Evolutionary conservation across 2,888 invertebrate genomes (phyloP), one percentile per base, ranked within the genome.

Genomic region (Luperina testacea): DNA sequence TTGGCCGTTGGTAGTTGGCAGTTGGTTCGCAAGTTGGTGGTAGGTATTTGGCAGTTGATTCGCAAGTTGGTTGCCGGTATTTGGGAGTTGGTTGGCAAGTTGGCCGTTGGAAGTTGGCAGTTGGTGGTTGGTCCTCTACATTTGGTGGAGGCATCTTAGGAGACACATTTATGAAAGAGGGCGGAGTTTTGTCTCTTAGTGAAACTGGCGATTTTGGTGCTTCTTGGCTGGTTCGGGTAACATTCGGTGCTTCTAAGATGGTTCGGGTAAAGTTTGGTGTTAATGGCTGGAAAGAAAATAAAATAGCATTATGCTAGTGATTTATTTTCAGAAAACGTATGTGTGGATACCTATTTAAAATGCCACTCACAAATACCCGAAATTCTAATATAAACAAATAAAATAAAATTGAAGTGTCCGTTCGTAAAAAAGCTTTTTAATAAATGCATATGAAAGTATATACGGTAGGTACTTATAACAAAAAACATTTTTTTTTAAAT

Each of bases 281-380:
- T 6, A 65, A 5, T 2, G 67, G 67, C 84, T 84, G 84, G 8
- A 86, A 84, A 32, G 0, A 70, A 57, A n/a, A 63, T 7, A n/a
- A n/a, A 6, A 51, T 17, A 20, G 0, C 0, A 32, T 27, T 45
- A 69, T 2, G 6, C 4, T 11, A 65, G n/a, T 11, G 11, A 38
- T 11, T 64, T 13, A 64, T 64, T 64, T 38, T 11, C 4, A 38
- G 17, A 20, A 64, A 32, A 63, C 8, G 4, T 27, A 61, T 53
- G 53, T 53, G 15, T 48, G 48, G 48, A 48, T n/a, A 5, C 1
- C 1, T 11, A n/a, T n/a, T 57, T 11, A 5, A 11, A 5, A 5
- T 59, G 61, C 27, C 61, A 15, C 2, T 59, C n/a, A n/a, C 13
- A 13, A n/a, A 59, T 59, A 15, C n/a, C 13, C 15, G 13, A 27